Conservation (phyloP, 2,113 vertebrate genomes). For the Empidonax traillii region DNA sequence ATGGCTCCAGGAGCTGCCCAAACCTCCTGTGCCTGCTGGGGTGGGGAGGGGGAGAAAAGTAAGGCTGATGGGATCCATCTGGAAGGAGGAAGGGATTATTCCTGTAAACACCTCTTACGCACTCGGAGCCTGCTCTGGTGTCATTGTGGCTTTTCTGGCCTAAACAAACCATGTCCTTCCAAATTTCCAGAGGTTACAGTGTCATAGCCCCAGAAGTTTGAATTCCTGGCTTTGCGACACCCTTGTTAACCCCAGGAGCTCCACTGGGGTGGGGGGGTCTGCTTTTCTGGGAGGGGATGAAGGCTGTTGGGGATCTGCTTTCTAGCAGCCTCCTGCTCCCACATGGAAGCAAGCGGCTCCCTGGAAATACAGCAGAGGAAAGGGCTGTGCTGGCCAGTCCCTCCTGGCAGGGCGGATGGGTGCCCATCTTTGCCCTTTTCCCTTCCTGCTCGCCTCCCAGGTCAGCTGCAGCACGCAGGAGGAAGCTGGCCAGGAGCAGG, state of each 20-base stretch:
- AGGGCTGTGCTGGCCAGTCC: not conserved
- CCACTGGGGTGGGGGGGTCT: not conserved
- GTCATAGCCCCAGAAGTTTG: not conserved
- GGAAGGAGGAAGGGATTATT: not conserved
- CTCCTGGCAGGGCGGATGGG: rapidly evolving
- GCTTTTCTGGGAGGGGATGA: too few relatives aligned
- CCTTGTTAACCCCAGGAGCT: not conserved
- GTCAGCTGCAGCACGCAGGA: not conserved
- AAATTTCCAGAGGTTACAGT: not conserved
- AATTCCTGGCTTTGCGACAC: not conserved
- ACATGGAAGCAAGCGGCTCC: rapidly evolving
- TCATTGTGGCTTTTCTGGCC: not conserved
- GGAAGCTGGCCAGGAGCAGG: not conserved
- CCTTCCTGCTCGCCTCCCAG: not conserved
- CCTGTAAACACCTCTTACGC: not conserved
- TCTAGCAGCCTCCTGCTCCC: not conserved
- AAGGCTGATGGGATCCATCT: not conserved
- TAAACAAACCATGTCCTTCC: not conserved
- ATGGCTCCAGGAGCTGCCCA: not conserved
- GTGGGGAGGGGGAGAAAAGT: not conserved
- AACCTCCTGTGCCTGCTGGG: not conserved
- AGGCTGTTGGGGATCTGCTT: not conserved
- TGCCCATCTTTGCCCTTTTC: not conserved
- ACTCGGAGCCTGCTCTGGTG: rapidly evolving
- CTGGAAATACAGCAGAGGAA: not conserved